Percentiles rank a stretch among this genome's conserved stretches.
Evolutionary conservation across 2,888 invertebrate species (phyloP).

Genomic region (Melanostoma mellinum): DNA sequence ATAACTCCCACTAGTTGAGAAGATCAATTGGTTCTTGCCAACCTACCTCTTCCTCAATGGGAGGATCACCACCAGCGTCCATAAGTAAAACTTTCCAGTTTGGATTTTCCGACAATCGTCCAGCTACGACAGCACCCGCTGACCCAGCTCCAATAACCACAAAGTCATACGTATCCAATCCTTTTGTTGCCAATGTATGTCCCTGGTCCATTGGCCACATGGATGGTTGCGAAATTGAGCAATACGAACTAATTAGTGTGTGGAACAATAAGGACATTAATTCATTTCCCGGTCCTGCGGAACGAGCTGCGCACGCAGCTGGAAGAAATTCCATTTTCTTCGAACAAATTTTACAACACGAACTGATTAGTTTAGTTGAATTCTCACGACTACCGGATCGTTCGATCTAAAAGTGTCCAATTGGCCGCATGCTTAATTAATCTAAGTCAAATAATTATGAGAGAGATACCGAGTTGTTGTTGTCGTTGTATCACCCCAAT

Average conservation of each 20-base stretch:
- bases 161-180: slow-evolving; percentile 83
- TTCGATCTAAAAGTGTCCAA: background rate
- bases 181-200: slow-evolving; percentile 77
- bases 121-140: slow-evolving; percentile 85
- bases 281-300: slow-evolving; percentile 81
- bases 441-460: slow-evolving; percentile 3
- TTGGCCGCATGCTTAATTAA: slow-evolving; percentile 12
- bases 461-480: background rate
- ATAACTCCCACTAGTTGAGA: background rate
- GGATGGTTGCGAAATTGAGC: slow-evolving; percentile 83
- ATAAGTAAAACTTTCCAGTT: slow-evolving; percentile 90
- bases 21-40: background rate
- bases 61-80: slow-evolving; percentile 90
- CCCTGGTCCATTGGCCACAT: slow-evolving; percentile 84
- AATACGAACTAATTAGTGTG: slow-evolving; percentile 85
- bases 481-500: slow-evolving; percentile 15
- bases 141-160: slow-evolving; percentile 85
- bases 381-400: slow-evolving; percentile 8
- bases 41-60: slow-evolving; percentile 82
- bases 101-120: slow-evolving; percentile 88
- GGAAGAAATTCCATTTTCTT: slow-evolving; percentile 79
- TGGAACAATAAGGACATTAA: slow-evolving; percentile 85
- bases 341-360: slow-evolving; percentile 82
- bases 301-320: slow-evolving; percentile 79
- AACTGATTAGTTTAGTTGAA: background rate